Base-by-base conservation (phyloP, 2,113 vertebrate genomes). In the Mugil cephalus region DNA sequence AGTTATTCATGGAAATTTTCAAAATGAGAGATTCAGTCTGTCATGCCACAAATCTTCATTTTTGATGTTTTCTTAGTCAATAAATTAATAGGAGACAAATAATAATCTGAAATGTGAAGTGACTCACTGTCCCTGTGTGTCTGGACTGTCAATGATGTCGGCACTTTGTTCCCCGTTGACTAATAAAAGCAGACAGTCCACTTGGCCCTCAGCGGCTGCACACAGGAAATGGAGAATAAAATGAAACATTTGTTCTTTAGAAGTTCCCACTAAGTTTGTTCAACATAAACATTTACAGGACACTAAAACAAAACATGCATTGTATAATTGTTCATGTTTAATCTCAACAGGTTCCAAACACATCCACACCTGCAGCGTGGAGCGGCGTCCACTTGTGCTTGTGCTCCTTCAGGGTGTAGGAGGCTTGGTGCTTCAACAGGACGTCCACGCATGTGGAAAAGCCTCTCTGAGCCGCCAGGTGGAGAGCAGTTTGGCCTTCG, bases 181-280 rank as follows among this genome's bases (percentile, higher is more conserved):
- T 86, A 99, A 93, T 82, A 97, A 92, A 81, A 97, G 97, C 87
- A 99, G 88, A 91, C 95, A 97, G 88, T 98, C 96, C 0, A 96
- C 95, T 87, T 96, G 95, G 73, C 97, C 98, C 5, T 94, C 95
- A 83, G 95, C 95, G 87, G 97, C 98, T 98, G 85, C 1, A 74
- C 17, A 13, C 18, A 52, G 59, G 6, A 43, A 36, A 67, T 34
- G 4, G 10, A 45, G 15, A 51, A 19, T 7, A 10, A 10, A 5
- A 19, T 19, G 46, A 38, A 35, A 13, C 4, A 34, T 19, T 10
- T 4, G 24, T 30, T 30, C 24, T 30, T 30, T 5, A 30, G 24
- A 30, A 30, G 24, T 2, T 30, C 24, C 24, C 24, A 5, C 24
- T 5, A 30, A 30, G 24, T 30, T 30, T 5, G 24, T 30, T 30